Conservation (phyloP, 2,797 vertebrate species). For the Enteromius trimaculatus region DNA sequence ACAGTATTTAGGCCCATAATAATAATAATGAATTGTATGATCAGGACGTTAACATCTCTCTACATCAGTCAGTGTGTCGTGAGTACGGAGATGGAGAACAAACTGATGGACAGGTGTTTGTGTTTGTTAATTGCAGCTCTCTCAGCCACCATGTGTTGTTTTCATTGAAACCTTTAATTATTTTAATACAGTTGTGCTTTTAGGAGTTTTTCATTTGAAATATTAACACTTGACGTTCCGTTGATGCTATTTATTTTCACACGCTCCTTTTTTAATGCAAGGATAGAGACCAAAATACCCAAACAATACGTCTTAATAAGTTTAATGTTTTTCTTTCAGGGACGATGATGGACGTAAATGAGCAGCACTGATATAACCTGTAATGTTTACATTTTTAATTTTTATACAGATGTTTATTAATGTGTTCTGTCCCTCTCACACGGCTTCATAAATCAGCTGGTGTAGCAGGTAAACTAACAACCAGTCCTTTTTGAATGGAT, state of each 20-base stretch:
- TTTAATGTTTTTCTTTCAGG: not conserved
- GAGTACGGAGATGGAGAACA: too few relatives aligned
- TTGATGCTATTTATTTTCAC: slow-evolving; percentile 4
- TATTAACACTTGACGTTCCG: not conserved
- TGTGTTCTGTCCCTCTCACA: not conserved
- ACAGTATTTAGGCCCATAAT: too few relatives aligned
- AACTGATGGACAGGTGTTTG: too few relatives aligned
- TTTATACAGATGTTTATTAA: slow-evolving; percentile 8
- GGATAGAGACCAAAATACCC: not conserved
- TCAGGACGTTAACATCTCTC: too few relatives aligned
- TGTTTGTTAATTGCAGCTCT: too few relatives aligned
- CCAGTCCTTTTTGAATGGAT: too few relatives aligned
- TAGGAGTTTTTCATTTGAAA: not conserved
- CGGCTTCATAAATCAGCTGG: not conserved
- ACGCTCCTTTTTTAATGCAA: not conserved
- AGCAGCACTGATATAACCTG: not conserved
- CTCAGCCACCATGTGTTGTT: too few relatives aligned
- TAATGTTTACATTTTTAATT: not conserved
- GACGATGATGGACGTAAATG: not conserved
- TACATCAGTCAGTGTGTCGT: too few relatives aligned
- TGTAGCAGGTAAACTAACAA: not conserved
- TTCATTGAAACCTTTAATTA: too few relatives aligned
- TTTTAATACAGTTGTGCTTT: not conserved
- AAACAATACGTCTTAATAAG: not conserved
- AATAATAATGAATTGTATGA: too few relatives aligned